Percentiles rank a stretch among this genome's conserved stretches.
Conservation (phyloP, 2,888 invertebrate species). For the Isotomurus palustris region DNA sequence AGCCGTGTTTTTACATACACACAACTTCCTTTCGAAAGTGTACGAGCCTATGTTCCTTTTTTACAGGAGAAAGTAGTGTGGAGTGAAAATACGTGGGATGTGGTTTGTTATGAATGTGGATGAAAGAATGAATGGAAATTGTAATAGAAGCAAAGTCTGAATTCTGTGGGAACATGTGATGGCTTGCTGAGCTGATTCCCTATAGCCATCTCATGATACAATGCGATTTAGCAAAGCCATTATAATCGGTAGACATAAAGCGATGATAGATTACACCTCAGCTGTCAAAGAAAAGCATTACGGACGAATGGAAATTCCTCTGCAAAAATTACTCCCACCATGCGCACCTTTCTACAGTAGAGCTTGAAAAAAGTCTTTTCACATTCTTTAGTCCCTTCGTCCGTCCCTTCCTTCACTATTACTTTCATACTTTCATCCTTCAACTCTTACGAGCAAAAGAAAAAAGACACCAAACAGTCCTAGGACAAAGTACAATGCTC, state of each 20-base stretch:
- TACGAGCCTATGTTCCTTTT: too few relatives aligned
- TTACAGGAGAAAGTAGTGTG: too few relatives aligned
- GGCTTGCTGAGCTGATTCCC: not conserved
- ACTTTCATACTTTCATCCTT: too few relatives aligned
- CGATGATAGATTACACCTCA: conserved; percentile 11
- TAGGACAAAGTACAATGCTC: too few relatives aligned
- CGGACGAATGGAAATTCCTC: not conserved
- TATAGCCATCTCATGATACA: not conserved
- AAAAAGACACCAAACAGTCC: too few relatives aligned
- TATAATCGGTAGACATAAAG: conserved; percentile 10
- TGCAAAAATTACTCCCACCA: not conserved
- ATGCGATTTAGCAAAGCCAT: conserved; percentile 6
- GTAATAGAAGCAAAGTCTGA: not conserved
- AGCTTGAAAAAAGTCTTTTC: too few relatives aligned
- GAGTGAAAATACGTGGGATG: too few relatives aligned
- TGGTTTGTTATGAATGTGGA: not conserved
- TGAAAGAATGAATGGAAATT: not conserved
- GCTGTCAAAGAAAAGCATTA: conserved; percentile 10
- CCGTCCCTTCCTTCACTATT: not conserved
- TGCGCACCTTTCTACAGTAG: too few relatives aligned
- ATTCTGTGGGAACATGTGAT: not conserved
- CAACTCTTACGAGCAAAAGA: too few relatives aligned
- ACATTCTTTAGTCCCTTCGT: not conserved
- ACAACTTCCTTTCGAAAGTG: too few relatives aligned
- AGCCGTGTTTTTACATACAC: too few relatives aligned